phyloP scores from a whole-genome alignment of 2,113 vertebrate species.

The Romanogobio albipinnatus region DNA sequence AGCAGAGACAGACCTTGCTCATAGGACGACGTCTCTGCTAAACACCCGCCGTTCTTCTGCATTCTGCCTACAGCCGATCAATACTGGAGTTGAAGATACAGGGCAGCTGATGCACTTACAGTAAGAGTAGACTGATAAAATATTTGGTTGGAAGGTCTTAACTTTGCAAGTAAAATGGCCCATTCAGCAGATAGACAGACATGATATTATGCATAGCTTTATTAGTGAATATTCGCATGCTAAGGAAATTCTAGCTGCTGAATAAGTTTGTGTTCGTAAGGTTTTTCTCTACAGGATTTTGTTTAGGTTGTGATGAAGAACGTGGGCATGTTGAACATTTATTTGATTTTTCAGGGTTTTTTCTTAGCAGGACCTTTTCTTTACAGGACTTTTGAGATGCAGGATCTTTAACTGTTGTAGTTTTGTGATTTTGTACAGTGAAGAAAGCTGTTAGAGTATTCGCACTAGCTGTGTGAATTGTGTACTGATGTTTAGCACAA shows the following conservation, averaged over 20 bases:
- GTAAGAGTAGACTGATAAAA: slow-evolving; percentile 32
- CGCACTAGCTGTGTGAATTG: neutral
- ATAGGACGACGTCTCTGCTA: neutral
- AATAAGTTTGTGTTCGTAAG: neutral
- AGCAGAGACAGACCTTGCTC: neutral
- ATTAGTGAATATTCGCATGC: neutral
- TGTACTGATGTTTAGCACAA: neutral
- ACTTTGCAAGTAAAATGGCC: neutral
- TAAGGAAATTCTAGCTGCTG: neutral
- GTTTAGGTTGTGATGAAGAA: neutral
- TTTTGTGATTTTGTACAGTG: neutral
- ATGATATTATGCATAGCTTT: neutral
- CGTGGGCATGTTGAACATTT: neutral
- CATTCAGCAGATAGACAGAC: neutral
- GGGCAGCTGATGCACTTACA: slow-evolving; percentile 51
- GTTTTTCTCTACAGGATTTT: neutral
- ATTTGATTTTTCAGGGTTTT: neutral
- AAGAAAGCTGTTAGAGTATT: neutral
- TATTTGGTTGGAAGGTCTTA: slow-evolving; percentile 8
- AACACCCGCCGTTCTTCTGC: slow-evolving; percentile 4
- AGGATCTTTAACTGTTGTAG: neutral
- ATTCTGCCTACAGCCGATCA: slow-evolving; percentile 24
- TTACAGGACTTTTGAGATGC: neutral
- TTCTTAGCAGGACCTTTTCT: neutral
- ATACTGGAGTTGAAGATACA: slow-evolving; percentile 39